Evolutionary conservation across 2,888 invertebrate genomes (phyloP).

Genomic region (Opisthograptis luteolata): DNA sequence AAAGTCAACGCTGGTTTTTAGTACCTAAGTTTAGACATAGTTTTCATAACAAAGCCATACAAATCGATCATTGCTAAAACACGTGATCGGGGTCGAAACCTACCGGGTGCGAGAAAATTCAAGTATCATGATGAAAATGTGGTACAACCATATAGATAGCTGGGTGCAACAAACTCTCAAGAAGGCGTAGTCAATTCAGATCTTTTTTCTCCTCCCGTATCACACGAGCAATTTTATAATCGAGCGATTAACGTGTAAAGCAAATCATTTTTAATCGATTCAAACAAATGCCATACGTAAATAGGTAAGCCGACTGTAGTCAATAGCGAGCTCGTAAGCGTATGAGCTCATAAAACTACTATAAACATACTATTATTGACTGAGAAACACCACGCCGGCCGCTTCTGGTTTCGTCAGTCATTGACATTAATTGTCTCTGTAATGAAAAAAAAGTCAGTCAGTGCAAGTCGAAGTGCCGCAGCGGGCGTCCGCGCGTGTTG

Average conservation of each 20-base stretch:
- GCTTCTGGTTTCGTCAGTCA: slow-evolving; percentile 73
- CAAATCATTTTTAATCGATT: slow-evolving; percentile 19
- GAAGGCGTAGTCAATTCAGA: not conserved
- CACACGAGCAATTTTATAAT: not conserved
- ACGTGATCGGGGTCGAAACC: slow-evolving; percentile 20
- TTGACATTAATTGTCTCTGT: slow-evolving; percentile 72
- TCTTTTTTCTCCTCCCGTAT: not conserved
- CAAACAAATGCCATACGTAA: slow-evolving; percentile 16
- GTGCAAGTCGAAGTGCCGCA: slow-evolving; percentile 61
- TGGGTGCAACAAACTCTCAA: not conserved
- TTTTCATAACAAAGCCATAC: slow-evolving; percentile 28
- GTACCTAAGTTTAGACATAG: slow-evolving; percentile 21
- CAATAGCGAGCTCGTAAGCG: slow-evolving; percentile 38
- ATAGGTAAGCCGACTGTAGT: slow-evolving; percentile 13
- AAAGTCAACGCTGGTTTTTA: slow-evolving; percentile 10
- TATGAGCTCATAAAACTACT: slow-evolving; percentile 42
- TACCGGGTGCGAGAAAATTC: not conserved
- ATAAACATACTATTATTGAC: slow-evolving; percentile 59
- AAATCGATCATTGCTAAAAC: slow-evolving; percentile 23
- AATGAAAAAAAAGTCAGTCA: slow-evolving; percentile 68
- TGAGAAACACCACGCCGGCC: slow-evolving; percentile 56
- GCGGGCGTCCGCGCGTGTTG: slow-evolving; percentile 45
- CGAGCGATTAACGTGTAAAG: slow-evolving; percentile 10
- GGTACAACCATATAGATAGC: too few relatives aligned
- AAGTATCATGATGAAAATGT: not conserved